Conservation (phyloP, 2,797 vertebrate genomes). For the Aplochiton taeniatus region DNA sequence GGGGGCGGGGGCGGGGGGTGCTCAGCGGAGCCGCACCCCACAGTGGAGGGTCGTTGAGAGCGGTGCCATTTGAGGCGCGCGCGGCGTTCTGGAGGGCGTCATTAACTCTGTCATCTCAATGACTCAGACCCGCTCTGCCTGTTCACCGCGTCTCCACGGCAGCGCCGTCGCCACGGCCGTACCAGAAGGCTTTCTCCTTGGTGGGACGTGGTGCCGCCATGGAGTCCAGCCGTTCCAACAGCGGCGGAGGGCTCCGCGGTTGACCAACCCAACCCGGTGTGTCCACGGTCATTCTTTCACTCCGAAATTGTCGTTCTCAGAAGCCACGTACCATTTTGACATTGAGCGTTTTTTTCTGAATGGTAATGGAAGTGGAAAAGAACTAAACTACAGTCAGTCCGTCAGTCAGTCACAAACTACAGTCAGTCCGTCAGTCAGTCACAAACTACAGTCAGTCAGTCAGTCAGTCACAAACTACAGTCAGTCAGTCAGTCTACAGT, state of each 20-base stretch:
- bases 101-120: slow-evolving; percentile 58
- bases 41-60: slow-evolving; percentile 49
- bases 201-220: no score
- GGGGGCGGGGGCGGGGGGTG: slow-evolving; percentile 35
- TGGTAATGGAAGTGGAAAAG: no score
- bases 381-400: no score
- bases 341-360: background rate
- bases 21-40: slow-evolving; percentile 36
- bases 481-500: slow-evolving; percentile 35
- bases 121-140: slow-evolving; percentile 32
- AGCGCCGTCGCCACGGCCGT: no score
- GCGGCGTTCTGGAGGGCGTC: slow-evolving; percentile 30
- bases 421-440: slow-evolving; percentile 11
- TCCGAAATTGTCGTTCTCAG: slow-evolving; percentile 1
- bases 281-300: no score
- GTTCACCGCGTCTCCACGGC: no score
- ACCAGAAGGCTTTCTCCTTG: no score
- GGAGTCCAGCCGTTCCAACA: no score
- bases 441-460: slow-evolving; percentile 45
- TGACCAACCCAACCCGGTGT: no score
- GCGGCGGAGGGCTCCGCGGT: no score
- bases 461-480: no score
- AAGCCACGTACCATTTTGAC: background rate
- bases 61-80: slow-evolving; percentile 20
- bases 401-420: no score